phyloP scores from a whole-genome alignment of 2,113 vertebrate genomes.

The Bucco capensis region DNA sequence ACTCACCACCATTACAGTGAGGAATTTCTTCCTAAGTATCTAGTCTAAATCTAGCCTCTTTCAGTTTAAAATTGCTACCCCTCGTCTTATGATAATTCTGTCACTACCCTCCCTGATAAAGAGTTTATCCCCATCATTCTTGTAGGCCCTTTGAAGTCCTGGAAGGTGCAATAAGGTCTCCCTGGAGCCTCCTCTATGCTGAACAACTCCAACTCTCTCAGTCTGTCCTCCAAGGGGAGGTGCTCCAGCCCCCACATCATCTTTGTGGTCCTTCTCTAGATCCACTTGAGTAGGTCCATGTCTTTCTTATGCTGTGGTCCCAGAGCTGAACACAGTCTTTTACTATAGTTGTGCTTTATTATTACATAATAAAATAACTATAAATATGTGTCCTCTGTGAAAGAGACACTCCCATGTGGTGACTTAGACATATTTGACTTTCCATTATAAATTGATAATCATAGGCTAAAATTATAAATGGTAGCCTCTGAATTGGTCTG shows the following conservation, averaged over 20 bases:
- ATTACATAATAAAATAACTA: background rate
- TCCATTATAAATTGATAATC: slow-evolving; percentile 16
- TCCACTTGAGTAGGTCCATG: background rate
- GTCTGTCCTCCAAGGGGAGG: background rate
- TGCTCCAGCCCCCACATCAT: background rate
- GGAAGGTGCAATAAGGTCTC: background rate
- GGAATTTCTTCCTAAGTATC: background rate
- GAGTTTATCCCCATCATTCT: background rate
- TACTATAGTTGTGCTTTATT: background rate
- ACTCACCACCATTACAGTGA: background rate
- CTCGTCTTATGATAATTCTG: no score
- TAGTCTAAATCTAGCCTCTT: background rate
- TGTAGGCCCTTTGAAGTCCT: background rate
- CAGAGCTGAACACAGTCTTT: background rate
- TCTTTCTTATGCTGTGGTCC: background rate
- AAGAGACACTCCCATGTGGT: background rate
- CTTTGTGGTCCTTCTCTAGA: background rate
- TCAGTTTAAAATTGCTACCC: background rate
- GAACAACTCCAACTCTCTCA: background rate
- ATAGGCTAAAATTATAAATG: background rate
- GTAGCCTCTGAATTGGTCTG: background rate
- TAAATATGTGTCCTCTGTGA: background rate
- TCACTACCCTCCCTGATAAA: background rate
- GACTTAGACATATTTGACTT: background rate
- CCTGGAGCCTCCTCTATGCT: background rate